These are phyloP conservation scores for Steinernema scapterisci DNA, from an alignment of 2,888 invertebrate species.

Conservation along the genomic window DNA sequence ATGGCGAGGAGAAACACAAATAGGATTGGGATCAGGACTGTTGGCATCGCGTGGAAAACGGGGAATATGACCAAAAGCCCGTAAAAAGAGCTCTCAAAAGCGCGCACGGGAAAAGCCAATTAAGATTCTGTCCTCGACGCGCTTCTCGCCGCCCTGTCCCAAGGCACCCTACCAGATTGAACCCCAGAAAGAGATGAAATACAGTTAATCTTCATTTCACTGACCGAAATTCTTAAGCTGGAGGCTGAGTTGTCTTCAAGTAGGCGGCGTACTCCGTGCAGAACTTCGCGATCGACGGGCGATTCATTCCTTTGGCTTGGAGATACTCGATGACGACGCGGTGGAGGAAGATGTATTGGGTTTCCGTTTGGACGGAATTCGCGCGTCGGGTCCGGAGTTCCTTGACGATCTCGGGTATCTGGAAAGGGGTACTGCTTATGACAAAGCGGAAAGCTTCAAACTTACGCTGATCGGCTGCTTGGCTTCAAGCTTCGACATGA, in stretches of 20 bases:
- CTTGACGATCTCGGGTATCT: constrained; percentile 36
- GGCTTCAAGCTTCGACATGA: constrained; percentile 3
- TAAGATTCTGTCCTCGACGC: too few relatives aligned
- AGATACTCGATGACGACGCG: constrained; percentile 36
- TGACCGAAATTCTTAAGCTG: too few relatives aligned
- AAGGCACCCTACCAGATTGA: too few relatives aligned
- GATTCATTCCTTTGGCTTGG: constrained; percentile 31
- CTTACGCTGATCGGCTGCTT: constrained; percentile 27
- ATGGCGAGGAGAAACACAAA: too few relatives aligned
- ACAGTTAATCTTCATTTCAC: too few relatives aligned
- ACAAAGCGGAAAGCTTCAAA: not conserved
- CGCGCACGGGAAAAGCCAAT: too few relatives aligned
- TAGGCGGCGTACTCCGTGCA: not conserved
- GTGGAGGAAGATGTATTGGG: constrained; percentile 40
- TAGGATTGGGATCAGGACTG: too few relatives aligned
- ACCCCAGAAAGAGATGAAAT: too few relatives aligned
- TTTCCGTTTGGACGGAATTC: constrained; percentile 33
- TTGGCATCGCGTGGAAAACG: too few relatives aligned
- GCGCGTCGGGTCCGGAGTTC: constrained; percentile 37
- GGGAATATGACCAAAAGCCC: too few relatives aligned
- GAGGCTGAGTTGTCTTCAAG: not conserved
- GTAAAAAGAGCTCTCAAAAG: too few relatives aligned
- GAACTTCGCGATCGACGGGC: not conserved
- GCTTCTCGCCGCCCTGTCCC: too few relatives aligned
- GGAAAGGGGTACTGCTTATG: not conserved